Conservation (phyloP, 2,113 vertebrate genomes). For the Glareola pratincola region DNA sequence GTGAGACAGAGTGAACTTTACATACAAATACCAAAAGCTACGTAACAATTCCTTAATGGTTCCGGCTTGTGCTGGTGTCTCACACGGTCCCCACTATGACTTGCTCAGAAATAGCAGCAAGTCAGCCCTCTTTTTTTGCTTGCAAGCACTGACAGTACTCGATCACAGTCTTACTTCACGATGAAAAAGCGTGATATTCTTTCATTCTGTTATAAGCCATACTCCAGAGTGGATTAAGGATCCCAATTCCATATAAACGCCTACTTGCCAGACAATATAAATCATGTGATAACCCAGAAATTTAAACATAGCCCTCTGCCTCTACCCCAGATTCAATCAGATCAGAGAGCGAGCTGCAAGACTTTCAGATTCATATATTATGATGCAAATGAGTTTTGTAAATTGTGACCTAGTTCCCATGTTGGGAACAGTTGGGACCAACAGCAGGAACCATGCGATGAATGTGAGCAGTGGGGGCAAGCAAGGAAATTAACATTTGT, state of each 20-base stretch:
- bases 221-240: neutral
- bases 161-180: neutral
- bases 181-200: neutral
- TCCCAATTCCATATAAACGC: neutral
- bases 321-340: neutral
- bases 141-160: neutral
- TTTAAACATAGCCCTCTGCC: neutral
- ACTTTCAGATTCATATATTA: conserved; percentile 41
- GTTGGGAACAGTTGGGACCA: conserved; percentile 48
- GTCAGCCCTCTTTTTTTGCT: neutral
- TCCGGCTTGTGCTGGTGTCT: neutral
- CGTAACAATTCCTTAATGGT: neutral
- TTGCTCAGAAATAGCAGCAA: neutral
- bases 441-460: neutral
- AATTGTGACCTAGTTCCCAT: conserved; percentile 73
- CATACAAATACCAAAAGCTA: neutral
- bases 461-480: neutral
- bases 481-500: conserved; percentile 38
- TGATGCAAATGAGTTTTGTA: conserved; percentile 70
- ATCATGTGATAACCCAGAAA: neutral
- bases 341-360: neutral
- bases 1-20: neutral
- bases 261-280: neutral
- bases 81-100: neutral
- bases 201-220: neutral